Evolutionary conservation across 2,888 invertebrate genomes (phyloP).

Genomic region (Cantharis nigra): DNA sequence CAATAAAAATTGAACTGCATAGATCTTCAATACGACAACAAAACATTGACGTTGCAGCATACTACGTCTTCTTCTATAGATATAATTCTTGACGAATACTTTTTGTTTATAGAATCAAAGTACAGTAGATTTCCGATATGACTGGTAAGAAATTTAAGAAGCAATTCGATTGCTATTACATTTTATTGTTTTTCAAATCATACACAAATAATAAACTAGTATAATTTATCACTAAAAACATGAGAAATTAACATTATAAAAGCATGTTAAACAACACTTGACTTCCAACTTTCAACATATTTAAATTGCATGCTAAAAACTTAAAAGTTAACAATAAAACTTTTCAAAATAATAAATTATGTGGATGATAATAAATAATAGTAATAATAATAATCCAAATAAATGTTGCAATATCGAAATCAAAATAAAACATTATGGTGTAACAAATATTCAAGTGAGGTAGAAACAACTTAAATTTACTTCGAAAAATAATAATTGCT

Average conservation of each 20-base stretch:
- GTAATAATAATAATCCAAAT: neutral
- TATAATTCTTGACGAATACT: too few species aligned
- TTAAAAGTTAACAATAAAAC: neutral
- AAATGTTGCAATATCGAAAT: neutral
- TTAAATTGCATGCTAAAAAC: neutral
- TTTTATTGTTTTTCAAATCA: neutral
- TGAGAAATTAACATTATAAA: neutral
- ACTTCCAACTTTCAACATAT: neutral
- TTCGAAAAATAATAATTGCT: neutral
- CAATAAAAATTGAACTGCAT: too few species aligned
- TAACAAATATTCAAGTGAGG: neutral
- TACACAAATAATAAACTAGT: neutral
- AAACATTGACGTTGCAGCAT: too few species aligned
- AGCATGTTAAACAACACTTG: neutral
- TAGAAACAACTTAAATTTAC: neutral
- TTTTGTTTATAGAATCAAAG: too few species aligned
- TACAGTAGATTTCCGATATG: too few species aligned
- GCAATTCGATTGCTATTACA: neutral
- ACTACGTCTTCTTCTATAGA: too few species aligned
- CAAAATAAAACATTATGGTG: neutral
- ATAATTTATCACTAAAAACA: neutral
- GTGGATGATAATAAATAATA: neutral
- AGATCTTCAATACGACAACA: too few species aligned
- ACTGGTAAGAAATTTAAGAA: neutral
- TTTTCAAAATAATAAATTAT: neutral